Percentiles rank a stretch among this genome's conserved stretches.
Conservation (phyloP, 1,140 invertebrate species). For the Hylaeus anthracinus region DNA sequence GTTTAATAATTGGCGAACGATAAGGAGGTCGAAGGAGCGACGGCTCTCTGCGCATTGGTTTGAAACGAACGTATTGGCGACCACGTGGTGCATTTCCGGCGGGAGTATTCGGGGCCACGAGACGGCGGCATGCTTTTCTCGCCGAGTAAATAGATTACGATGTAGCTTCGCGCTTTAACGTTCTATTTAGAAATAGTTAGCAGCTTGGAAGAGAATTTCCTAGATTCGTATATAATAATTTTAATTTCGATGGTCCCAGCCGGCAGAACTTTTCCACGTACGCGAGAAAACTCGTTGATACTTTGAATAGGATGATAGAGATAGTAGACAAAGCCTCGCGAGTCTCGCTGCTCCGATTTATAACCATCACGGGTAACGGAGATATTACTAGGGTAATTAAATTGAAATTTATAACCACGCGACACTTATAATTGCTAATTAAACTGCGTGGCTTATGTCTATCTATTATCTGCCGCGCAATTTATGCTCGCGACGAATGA, state of each 20-base stretch:
- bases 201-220: too few species aligned
- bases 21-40: background rate
- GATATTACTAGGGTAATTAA: background rate
- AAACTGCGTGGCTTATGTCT: background rate
- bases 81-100: constrained; percentile 8
- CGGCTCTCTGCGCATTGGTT: background rate
- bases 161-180: too few species aligned
- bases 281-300: too few species aligned
- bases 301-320: too few species aligned
- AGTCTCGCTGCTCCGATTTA: background rate
- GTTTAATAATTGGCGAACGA: constrained; percentile 12
- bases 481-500: background rate
- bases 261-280: too few species aligned
- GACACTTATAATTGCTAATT: constrained; percentile 7
- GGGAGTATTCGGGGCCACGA: background rate
- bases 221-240: too few species aligned
- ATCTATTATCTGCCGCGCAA: background rate
- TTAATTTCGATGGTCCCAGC: too few species aligned
- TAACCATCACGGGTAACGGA: background rate
- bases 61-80: too few species aligned
- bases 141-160: background rate
- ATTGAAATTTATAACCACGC: constrained; percentile 14
- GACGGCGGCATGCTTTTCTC: background rate
- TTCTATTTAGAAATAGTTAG: too few species aligned
- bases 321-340: too few species aligned